These are phyloP conservation scores for Anagyrus pseudococci DNA, from an alignment of 2,888 invertebrate species.

Conservation along the genomic window DNA sequence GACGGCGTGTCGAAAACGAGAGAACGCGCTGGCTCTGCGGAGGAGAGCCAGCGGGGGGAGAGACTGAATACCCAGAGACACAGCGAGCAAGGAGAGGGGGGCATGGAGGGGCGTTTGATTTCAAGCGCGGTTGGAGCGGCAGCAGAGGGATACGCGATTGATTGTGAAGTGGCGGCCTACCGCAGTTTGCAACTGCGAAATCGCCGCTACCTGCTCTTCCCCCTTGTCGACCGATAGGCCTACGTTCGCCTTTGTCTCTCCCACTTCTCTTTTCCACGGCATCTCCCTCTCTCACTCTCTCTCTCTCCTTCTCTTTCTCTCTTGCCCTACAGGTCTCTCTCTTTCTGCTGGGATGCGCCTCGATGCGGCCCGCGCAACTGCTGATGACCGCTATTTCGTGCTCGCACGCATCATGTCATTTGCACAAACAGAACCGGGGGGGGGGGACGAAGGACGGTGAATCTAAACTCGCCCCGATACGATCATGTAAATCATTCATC, in stretches of 20 bases:
- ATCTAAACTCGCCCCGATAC: too few species aligned
- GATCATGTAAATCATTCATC: too few species aligned
- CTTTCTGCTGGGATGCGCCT: too few species aligned
- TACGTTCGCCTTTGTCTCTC: too few species aligned
- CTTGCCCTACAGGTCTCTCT: not conserved
- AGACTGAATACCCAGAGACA: too few species aligned
- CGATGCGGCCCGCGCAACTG: not conserved
- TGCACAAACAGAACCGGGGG: slow-evolving; percentile 15
- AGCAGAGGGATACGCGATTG: slow-evolving; percentile 24
- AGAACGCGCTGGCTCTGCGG: too few species aligned
- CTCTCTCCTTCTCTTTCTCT: slow-evolving; percentile 1
- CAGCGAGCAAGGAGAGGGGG: too few species aligned
- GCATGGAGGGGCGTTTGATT: slow-evolving; percentile 12
- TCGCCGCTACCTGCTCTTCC: not conserved
- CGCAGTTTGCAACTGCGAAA: slow-evolving; percentile 29
- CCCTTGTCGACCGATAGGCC: too few species aligned
- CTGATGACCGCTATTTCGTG: slow-evolving; percentile 25
- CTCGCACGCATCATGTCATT: slow-evolving; percentile 14
- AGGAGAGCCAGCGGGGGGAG: too few species aligned
- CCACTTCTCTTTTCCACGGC: too few species aligned
- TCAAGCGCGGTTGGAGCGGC: not conserved
- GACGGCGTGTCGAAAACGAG: too few species aligned
- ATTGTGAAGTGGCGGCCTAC: slow-evolving; percentile 26
- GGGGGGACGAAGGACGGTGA: too few species aligned
- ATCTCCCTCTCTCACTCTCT: not conserved